These are phyloP conservation scores for Melangyna quadrimaculata DNA, from an alignment of 2,888 invertebrate genomes.

Conservation along the genomic window DNA sequence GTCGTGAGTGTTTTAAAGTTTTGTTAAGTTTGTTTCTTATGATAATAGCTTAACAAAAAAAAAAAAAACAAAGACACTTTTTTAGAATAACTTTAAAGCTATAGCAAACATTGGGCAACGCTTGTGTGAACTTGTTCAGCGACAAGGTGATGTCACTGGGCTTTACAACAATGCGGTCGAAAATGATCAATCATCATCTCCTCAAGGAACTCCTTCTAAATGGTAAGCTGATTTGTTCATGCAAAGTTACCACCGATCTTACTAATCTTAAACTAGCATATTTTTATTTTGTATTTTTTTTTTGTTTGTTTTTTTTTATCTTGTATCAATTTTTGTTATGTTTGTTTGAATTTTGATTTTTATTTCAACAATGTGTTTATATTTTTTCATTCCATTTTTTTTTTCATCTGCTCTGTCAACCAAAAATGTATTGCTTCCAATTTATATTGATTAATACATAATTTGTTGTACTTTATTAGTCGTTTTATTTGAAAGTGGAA, in stretches of 20 bases:
- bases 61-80: not conserved
- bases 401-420: too few species aligned
- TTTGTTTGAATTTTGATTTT: not conserved
- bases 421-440: too few species aligned
- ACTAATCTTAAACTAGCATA: not conserved
- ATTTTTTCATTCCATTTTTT: not conserved
- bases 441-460: too few species aligned
- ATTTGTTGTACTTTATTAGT: too few species aligned
- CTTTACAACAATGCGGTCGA: slow-evolving; percentile 75
- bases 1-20: not conserved
- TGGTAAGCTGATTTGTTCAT: slow-evolving; percentile 65
- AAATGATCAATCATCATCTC: slow-evolving; percentile 72
- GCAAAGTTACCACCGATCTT: not conserved
- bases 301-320: too few species aligned
- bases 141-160: slow-evolving; percentile 74
- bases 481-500: too few species aligned
- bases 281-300: not conserved
- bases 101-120: slow-evolving; percentile 74
- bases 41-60: not conserved
- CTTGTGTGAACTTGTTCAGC: slow-evolving; percentile 75
- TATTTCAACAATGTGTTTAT: not conserved
- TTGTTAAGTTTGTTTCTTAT: not conserved
- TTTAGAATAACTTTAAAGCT: not conserved
- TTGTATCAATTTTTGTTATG: too few species aligned
- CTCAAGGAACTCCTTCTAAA: slow-evolving; percentile 73